These are phyloP conservation scores for Pocota personata DNA, from an alignment of 2,888 invertebrate species.

Conservation along the genomic window DNA sequence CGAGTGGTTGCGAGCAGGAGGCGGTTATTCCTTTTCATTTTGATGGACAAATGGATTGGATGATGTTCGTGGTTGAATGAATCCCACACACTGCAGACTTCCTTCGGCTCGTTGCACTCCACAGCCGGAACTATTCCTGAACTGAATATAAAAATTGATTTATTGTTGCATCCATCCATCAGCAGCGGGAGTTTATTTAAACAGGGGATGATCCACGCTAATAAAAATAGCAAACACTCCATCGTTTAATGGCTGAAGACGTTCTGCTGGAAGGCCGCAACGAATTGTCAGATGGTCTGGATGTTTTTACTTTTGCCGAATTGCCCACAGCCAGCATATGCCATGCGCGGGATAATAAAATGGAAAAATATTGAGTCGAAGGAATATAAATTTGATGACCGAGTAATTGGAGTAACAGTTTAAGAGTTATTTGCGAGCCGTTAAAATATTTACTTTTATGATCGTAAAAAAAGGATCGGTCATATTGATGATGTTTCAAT, in stretches of 20 bases:
- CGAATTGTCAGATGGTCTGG: slow-evolving; percentile 69
- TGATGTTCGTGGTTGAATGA: slow-evolving; percentile 67
- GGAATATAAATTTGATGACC: slow-evolving; percentile 37
- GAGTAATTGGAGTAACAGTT: slow-evolving; percentile 32
- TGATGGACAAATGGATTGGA: slow-evolving; percentile 60
- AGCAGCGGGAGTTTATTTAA: slow-evolving; percentile 49
- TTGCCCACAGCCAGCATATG: slow-evolving; percentile 52
- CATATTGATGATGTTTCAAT: not conserved
- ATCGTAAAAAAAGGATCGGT: not conserved
- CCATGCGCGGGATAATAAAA: slow-evolving; percentile 34
- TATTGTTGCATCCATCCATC: slow-evolving; percentile 55
- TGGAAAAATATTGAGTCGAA: not conserved
- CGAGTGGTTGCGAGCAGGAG: not conserved
- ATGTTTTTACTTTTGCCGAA: slow-evolving; percentile 33
- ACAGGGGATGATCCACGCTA: slow-evolving; percentile 63
- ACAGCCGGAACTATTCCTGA: slow-evolving; percentile 59
- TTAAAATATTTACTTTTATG: slow-evolving; percentile 26
- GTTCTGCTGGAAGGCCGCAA: slow-evolving; percentile 15
- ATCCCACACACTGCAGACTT: slow-evolving; percentile 16
- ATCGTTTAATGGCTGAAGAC: slow-evolving; percentile 12
- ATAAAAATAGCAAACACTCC: slow-evolving; percentile 65
- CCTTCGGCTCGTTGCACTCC: slow-evolving; percentile 58
- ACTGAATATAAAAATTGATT: slow-evolving; percentile 68
- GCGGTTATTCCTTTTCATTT: slow-evolving; percentile 49
- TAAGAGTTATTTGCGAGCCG: not conserved